Evolutionary conservation across 2,797 vertebrate genomes (phyloP), one percentile per base, ranked within the genome.

Genomic region (Manis crassicaudata): DNA sequence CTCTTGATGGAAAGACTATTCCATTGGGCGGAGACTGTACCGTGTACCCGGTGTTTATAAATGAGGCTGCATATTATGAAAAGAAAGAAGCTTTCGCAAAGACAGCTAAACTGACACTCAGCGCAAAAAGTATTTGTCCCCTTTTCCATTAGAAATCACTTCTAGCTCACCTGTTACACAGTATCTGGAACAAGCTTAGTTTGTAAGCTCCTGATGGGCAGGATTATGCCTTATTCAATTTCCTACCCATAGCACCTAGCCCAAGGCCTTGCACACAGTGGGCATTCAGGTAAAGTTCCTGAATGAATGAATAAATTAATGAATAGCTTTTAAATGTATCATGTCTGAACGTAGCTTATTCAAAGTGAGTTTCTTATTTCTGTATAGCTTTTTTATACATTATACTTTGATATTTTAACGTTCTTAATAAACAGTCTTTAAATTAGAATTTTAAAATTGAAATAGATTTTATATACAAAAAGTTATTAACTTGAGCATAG

Each of bases 61-160:
- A 99, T 0, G 99, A 99, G 98, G 99, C 99, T 0, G 99, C 99
- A 4, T 99, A 99, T 98, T 99, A 99, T 85, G 99, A 99, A 97
- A 99, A 99, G 98, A 99, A 99, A 92, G 99, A 99, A 98, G 99
- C 99, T 5, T 99, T 99, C 83, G 98, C 99, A 12, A 99, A 99
- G 97, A 99, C 99, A 25, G 98, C 98, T 73, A 99, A 99, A 98
- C 98, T 99, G 95, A 98, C 98, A 63, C 97, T 99, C 97, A 98
- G 95, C 13, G 99, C 99, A 37, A 98, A 98, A 67, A 97, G 98
- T 50, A 98, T 99, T 97, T 98, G 97, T 95, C 97, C 79, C 46
- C 95, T 80, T 86, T 73, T 86, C 35, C 65, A 72, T 81, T 95
- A 98, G 85, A 97, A 91, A 75, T 32, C 32, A 13, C 80, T 81